phyloP scores from a whole-genome alignment of 2,797 vertebrate species.

The Clarias fuscus region DNA sequence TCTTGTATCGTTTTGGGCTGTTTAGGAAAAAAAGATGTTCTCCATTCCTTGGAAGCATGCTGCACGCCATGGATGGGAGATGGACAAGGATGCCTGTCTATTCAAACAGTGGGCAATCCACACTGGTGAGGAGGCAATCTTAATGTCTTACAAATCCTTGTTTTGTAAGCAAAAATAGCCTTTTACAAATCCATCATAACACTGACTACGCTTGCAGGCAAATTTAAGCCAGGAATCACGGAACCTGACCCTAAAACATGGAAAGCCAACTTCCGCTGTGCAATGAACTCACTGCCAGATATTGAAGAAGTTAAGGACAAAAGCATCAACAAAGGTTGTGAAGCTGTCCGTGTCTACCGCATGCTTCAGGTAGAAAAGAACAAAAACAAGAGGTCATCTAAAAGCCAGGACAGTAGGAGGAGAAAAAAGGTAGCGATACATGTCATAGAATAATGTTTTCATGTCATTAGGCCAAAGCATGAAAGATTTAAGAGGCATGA shows the following conservation, averaged over 20 bases:
- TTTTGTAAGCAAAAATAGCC: neutral
- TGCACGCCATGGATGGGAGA: conserved; percentile 93
- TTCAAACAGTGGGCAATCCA: conserved; percentile 95
- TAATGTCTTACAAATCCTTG: neutral
- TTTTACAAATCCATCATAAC: neutral
- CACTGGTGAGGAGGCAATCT: conserved; percentile 79
- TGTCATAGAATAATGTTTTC: neutral
- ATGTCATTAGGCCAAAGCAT: neutral
- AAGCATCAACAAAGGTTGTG: conserved; percentile 91
- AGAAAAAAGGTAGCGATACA: conserved; percentile 66
- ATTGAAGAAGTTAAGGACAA: conserved; percentile 92
- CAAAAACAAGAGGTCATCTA: conserved; percentile 62
- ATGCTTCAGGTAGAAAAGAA: conserved; percentile 83
- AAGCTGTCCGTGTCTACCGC: conserved; percentile 88
- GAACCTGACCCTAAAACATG: conserved; percentile 90
- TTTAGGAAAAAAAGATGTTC: conserved; percentile 86
- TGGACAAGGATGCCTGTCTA: conserved; percentile 90
- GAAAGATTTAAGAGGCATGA: neutral
- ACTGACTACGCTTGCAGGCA: conserved; percentile 72
- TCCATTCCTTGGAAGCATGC: conserved; percentile 97
- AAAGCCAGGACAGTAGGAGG: conserved; percentile 37
- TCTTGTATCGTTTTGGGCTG: neutral
- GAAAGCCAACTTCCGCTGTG: conserved; percentile 98
- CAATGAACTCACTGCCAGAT: conserved; percentile 96
- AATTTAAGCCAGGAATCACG: conserved; percentile 79